A percentile compares a stretch with the other conserved stretches of the same genome.
phyloP scores from a whole-genome alignment of 2,888 invertebrate genomes.

The Drosophila merina region DNA sequence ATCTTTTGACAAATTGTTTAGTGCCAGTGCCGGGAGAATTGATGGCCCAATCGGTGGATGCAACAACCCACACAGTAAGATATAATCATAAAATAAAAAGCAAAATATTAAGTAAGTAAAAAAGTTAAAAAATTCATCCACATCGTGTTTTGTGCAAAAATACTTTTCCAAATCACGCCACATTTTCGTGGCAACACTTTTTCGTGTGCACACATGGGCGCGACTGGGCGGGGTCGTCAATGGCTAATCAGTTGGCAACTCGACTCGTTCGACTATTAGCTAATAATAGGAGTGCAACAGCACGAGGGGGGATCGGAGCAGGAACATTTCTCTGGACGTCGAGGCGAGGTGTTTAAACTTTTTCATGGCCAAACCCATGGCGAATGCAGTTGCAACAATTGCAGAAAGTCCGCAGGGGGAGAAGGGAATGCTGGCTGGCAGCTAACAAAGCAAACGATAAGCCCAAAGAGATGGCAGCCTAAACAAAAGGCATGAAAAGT shows the following conservation, averaged over 20 bases:
- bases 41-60: constrained; percentile 25
- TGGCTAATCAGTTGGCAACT: constrained; percentile 48
- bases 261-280: constrained; percentile 52
- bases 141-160: not conserved
- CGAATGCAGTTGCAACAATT: constrained; percentile 55
- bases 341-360: constrained; percentile 68
- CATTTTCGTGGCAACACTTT: not conserved
- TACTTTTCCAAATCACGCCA: not conserved
- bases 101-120: not conserved
- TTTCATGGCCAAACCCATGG: constrained; percentile 69
- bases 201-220: constrained; percentile 2
- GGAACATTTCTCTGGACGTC: constrained; percentile 51
- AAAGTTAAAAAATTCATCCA: not conserved
- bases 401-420: constrained; percentile 21
- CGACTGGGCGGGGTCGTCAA: constrained; percentile 30
- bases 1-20: constrained; percentile 74
- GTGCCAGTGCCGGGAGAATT: constrained; percentile 58
- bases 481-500: constrained; percentile 60
- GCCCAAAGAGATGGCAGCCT: constrained; percentile 33
- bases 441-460: constrained; percentile 45
- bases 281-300: constrained; percentile 53
- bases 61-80: constrained; percentile 4
- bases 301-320: not conserved
- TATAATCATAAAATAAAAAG: not conserved
- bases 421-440: constrained; percentile 1